Conservation (phyloP, 2,888 invertebrate genomes). For the Apoderus coryli region DNA sequence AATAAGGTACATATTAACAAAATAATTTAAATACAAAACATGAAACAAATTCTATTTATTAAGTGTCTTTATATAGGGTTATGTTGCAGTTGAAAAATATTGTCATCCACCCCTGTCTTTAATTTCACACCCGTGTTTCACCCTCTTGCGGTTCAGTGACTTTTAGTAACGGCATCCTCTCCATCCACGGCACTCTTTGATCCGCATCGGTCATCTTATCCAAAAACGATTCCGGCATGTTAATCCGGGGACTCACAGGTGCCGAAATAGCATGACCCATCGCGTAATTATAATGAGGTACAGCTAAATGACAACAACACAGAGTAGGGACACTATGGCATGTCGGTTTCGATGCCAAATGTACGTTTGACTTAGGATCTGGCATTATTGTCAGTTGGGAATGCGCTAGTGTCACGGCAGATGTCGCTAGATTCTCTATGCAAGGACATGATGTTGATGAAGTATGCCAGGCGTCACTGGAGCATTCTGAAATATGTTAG, state of each 20-base stretch:
- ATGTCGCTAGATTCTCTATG: constrained; percentile 42
- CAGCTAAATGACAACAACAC: constrained; percentile 22
- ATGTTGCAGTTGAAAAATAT: too few species aligned
- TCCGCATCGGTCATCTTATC: constrained; percentile 24
- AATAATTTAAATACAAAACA: too few species aligned
- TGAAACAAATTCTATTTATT: too few species aligned
- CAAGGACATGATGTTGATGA: constrained; percentile 59
- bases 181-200: constrained; percentile 24
- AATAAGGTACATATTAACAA: too few species aligned
- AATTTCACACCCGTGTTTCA: not conserved
- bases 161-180: constrained; percentile 28
- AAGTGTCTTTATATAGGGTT: too few species aligned
- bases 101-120: too few species aligned
- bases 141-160: constrained; percentile 23
- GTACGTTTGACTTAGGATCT: constrained; percentile 17
- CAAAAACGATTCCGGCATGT: constrained; percentile 19
- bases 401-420: constrained; percentile 27
- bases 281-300: constrained; percentile 20
- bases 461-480: constrained; percentile 31
- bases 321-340: constrained; percentile 29
- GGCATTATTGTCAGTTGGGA: constrained; percentile 26
- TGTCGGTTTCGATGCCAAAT: constrained; percentile 16
- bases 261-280: constrained; percentile 26
- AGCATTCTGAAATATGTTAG: constrained; percentile 33
- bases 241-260: constrained; percentile 26